These are phyloP conservation scores for Lissocephala sabroskyi DNA, from an alignment of 2,888 invertebrate genomes.

Conservation along the genomic window DNA sequence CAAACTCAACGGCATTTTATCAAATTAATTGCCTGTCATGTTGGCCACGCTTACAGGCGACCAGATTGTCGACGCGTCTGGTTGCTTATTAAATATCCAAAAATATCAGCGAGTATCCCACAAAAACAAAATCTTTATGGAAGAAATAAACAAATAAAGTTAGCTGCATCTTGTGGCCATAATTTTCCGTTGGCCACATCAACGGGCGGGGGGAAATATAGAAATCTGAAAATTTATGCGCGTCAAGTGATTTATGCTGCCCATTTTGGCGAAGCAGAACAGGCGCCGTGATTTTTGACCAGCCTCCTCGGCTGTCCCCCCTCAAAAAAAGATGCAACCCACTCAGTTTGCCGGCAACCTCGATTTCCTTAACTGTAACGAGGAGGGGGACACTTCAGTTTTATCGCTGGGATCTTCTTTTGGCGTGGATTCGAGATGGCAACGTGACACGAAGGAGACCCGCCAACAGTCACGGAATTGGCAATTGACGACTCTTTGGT, in stretches of 20 bases:
- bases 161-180: conserved; percentile 58
- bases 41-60: conserved; percentile 33
- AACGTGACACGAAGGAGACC: too few species aligned
- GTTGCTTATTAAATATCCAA: conserved; percentile 32
- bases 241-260: conserved; percentile 62
- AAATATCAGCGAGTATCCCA: too few species aligned
- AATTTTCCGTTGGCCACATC: too few species aligned
- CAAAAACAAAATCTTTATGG: too few species aligned
- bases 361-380: not conserved
- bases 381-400: not conserved
- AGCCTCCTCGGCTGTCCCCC: too few species aligned
- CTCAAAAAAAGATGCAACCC: too few species aligned
- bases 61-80: conserved; percentile 13
- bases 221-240: conserved; percentile 62
- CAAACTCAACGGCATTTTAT: conserved; percentile 27
- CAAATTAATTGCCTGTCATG: conserved; percentile 60
- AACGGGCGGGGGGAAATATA: too few species aligned
- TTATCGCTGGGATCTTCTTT: not conserved
- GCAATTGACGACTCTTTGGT: too few species aligned
- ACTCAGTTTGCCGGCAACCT: conserved; percentile 52
- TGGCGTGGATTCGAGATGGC: not conserved
- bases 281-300: not conserved
- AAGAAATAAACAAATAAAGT: conserved; percentile 1
- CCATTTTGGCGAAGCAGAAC: conserved; percentile 20
- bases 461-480: too few species aligned